Evolutionary conservation across 2,888 invertebrate species (phyloP).

Genomic region (Tetragonisca angustula): DNA sequence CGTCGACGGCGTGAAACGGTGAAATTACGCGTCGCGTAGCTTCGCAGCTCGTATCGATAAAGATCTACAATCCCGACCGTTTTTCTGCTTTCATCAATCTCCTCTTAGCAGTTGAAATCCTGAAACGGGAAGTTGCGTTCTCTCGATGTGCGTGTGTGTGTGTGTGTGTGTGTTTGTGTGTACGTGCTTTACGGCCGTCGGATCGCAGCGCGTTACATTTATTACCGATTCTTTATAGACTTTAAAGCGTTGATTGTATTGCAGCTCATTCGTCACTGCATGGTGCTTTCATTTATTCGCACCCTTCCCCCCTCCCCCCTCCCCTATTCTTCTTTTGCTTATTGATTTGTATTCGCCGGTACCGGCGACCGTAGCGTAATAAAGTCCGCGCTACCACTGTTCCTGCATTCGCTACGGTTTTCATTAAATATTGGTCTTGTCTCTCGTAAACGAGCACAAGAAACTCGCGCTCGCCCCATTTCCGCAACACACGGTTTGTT

Average conservation of each 20-base stretch:
- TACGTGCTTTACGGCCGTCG: not conserved
- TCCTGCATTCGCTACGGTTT: not conserved
- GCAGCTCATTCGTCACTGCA: conserved; percentile 11
- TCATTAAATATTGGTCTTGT: conserved; percentile 1
- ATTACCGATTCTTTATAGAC: conserved; percentile 15
- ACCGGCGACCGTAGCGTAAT: not conserved
- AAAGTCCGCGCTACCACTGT: not conserved
- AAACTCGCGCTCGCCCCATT: not conserved
- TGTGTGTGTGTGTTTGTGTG: no score
- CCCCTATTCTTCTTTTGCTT: conserved; percentile 17
- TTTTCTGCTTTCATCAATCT: not conserved
- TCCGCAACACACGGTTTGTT: not conserved
- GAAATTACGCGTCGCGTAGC: not conserved
- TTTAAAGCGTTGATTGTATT: conserved; percentile 3
- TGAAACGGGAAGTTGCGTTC: not conserved
- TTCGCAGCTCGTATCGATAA: not conserved
- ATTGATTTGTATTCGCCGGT: conserved; percentile 16
- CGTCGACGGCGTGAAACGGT: no score
- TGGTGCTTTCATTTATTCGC: conserved; percentile 15
- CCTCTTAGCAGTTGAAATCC: not conserved
- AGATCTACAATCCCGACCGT: not conserved
- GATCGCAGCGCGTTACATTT: not conserved
- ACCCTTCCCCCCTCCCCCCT: not conserved
- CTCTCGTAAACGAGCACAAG: not conserved
- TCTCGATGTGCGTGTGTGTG: no score